These are phyloP conservation scores for Archivesica marissinica DNA, from an alignment of 1,140 invertebrate genomes.

Conservation along the genomic window DNA sequence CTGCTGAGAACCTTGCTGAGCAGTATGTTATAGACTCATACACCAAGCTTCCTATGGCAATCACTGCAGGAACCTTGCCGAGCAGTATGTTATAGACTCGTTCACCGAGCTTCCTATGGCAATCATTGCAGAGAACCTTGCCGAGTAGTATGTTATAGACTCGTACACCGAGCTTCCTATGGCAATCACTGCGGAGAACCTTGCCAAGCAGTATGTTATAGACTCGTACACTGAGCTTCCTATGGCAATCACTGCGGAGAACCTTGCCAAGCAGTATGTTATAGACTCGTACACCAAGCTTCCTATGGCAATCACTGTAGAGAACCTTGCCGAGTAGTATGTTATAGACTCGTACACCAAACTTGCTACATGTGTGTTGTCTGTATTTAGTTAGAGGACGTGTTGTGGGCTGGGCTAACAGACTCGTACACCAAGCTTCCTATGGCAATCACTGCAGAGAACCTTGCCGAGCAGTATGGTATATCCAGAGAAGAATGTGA, in stretches of 20 bases:
- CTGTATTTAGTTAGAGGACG: constrained; percentile 92
- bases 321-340: constrained; percentile 97
- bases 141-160: too few relatives aligned
- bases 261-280: constrained; percentile 96
- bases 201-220: constrained; percentile 96
- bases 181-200: constrained; percentile 98
- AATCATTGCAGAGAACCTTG: too few relatives aligned
- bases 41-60: constrained; percentile 96
- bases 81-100: too few relatives aligned
- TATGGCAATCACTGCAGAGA: constrained; percentile 99
- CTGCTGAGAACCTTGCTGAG: constrained; percentile 98
- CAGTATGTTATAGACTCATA: constrained; percentile 97
- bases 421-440: constrained; percentile 96
- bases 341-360: too few relatives aligned
- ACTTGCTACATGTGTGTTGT: too few relatives aligned
- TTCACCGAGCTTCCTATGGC: too few relatives aligned
- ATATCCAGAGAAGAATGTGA: constrained; percentile 95
- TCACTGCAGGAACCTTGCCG: constrained; percentile 98
- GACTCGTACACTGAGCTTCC: constrained; percentile 96
- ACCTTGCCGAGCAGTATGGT: constrained; percentile 95
- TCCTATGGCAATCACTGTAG: constrained; percentile 98
- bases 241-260: constrained; percentile 99
- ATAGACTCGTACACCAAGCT: constrained; percentile 95
- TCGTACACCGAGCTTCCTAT: constrained; percentile 96
- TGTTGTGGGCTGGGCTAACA: constrained; percentile 95